These are phyloP conservation scores for Mycetomoellerius zeteki DNA, from an alignment of 1,140 invertebrate species.

Conservation along the genomic window DNA sequence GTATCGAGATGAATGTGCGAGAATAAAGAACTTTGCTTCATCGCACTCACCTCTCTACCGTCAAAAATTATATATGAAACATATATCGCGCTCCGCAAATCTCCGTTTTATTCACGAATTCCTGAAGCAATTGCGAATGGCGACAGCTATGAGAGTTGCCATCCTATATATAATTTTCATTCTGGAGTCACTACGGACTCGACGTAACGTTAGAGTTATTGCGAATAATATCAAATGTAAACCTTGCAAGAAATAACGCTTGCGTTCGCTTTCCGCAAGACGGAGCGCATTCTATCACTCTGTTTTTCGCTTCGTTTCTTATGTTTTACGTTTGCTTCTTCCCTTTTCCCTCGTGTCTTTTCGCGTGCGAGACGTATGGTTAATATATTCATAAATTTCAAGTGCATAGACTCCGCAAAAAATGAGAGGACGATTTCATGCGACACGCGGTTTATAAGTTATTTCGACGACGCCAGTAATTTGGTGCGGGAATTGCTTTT, in stretches of 20 bases:
- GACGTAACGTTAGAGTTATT: constrained; percentile 22
- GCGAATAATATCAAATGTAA: constrained; percentile 19
- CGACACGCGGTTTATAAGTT: constrained; percentile 5
- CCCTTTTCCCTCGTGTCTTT: background rate
- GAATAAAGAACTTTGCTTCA: constrained; percentile 48
- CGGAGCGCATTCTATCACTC: background rate
- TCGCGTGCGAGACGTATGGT: background rate
- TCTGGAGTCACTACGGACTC: background rate
- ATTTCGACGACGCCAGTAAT: constrained; percentile 36
- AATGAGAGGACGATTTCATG: background rate
- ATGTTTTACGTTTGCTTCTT: background rate
- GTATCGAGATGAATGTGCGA: constrained; percentile 38
- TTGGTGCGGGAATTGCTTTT: constrained; percentile 49
- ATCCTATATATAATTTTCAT: background rate
- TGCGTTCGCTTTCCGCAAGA: background rate
- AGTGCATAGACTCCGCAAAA: background rate
- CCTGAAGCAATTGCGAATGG: background rate
- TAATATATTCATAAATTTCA: constrained; percentile 46
- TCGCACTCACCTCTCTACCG: constrained; percentile 11
- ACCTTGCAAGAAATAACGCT: background rate
- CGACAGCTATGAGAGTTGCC: background rate
- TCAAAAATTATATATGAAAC: background rate
- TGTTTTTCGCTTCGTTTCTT: background rate
- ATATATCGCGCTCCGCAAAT: background rate
- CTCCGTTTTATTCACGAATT: constrained; percentile 10